A percentile compares a stretch with the other conserved stretches of the same genome.
phyloP scores from a whole-genome alignment of 2,113 vertebrate species.

The Siphamia tubifer region DNA sequence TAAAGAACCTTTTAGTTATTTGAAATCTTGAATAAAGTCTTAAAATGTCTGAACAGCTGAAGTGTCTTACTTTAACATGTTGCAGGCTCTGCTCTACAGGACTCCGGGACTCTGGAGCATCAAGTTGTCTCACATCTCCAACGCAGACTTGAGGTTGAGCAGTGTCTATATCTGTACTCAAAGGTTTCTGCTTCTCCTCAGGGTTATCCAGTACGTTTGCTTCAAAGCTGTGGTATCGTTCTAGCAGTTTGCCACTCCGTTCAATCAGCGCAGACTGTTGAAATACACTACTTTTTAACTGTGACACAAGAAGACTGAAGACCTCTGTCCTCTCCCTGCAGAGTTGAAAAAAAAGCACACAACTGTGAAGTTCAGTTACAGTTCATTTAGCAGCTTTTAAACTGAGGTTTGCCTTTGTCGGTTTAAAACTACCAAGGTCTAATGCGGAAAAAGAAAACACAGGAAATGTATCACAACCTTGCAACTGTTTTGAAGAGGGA shows the following conservation, averaged over 20 bases:
- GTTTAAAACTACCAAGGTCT: not conserved
- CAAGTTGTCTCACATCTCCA: not conserved
- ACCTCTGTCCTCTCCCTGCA: conserved; percentile 35
- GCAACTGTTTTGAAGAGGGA: not conserved
- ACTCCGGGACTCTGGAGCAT: not conserved
- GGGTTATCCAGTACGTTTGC: not conserved
- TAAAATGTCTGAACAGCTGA: no score
- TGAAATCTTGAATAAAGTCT: not conserved
- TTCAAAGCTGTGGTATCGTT: conserved; percentile 8
- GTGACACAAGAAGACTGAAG: conserved; percentile 21
- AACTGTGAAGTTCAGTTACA: not conserved
- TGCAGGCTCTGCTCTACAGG: conserved; percentile 2
- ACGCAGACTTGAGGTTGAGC: not conserved
- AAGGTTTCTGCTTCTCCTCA: not conserved
- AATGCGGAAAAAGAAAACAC: not conserved
- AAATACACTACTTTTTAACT: conserved; percentile 33
- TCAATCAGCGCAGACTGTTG: conserved; percentile 2
- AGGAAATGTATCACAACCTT: not conserved
- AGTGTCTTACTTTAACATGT: conserved; percentile 21
- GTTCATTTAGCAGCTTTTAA: not conserved
- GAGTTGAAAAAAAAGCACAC: not conserved
- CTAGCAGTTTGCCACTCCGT: conserved; percentile 28
- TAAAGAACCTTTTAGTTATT: not conserved
- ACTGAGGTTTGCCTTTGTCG: not conserved
- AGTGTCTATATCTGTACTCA: not conserved